phyloP scores from a whole-genome alignment of 2,888 invertebrate species.

The Drosophila limbata region DNA sequence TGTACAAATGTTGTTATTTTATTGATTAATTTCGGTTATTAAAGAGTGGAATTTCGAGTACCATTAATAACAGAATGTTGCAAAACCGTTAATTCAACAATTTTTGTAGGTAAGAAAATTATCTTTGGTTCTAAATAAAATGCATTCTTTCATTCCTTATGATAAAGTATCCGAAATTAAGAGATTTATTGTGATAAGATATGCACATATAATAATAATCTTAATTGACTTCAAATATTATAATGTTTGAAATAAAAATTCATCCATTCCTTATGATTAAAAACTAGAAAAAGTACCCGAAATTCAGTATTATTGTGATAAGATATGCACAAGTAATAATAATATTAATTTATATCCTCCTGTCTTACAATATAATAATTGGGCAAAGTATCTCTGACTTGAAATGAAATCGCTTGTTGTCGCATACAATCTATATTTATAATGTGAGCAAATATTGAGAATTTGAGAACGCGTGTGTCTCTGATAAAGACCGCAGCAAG shows the following conservation, averaged over 20 bases:
- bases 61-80: not conserved
- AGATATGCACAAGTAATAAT: not conserved
- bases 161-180: not conserved
- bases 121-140: no score
- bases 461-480: not conserved
- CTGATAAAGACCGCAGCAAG: conserved; percentile 4
- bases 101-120: no score
- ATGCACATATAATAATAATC: not conserved
- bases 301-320: not conserved
- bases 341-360: no score
- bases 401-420: not conserved
- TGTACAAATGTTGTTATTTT: not conserved
- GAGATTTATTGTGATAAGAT: not conserved
- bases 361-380: not conserved
- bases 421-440: not conserved
- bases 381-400: not conserved
- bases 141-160: not conserved
- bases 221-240: not conserved
- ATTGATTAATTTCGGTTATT: not conserved
- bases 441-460: not conserved
- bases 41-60: not conserved
- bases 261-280: not conserved
- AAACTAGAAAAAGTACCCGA: not conserved
- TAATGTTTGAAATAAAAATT: not conserved
- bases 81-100: not conserved